Percentiles rank a stretch among this genome's conserved stretches.
phyloP scores from a whole-genome alignment of 2,797 vertebrate species.

The Menidia menidia region DNA sequence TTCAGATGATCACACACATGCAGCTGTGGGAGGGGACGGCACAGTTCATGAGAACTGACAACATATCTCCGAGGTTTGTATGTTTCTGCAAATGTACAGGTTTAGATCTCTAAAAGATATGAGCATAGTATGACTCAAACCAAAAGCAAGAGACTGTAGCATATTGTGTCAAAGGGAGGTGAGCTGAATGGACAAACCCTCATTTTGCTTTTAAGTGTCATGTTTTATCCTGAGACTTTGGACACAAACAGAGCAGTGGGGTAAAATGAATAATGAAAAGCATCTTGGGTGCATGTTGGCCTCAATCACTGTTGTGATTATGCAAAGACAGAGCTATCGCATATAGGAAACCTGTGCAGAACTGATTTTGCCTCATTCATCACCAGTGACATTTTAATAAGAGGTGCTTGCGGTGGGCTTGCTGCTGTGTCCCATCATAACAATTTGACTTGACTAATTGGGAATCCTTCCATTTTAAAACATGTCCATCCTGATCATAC shows the following conservation, averaged over 20 bases:
- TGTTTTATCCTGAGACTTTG: slow-evolving; percentile 35
- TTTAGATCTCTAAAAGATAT: slow-evolving; percentile 48
- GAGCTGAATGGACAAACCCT: slow-evolving; percentile 46
- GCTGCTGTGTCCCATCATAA: slow-evolving; percentile 59
- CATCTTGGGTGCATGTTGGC: slow-evolving; percentile 44
- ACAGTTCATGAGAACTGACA: slow-evolving; percentile 13
- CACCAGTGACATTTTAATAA: slow-evolving; percentile 78
- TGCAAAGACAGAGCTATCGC: slow-evolving; percentile 44
- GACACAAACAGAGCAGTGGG: slow-evolving; percentile 38
- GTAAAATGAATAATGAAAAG: slow-evolving; percentile 63
- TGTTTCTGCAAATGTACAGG: slow-evolving; percentile 35
- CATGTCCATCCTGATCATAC: slow-evolving; percentile 48
- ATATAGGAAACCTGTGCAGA: slow-evolving; percentile 32
- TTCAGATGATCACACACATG: slow-evolving; percentile 10
- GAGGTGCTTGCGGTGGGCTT: slow-evolving; percentile 49
- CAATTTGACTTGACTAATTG: slow-evolving; percentile 66
- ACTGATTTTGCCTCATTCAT: slow-evolving; percentile 70
- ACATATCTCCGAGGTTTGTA: slow-evolving; percentile 39
- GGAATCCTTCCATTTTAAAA: slow-evolving; percentile 45
- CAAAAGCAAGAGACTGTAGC: slow-evolving; percentile 26
- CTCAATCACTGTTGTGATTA: slow-evolving; percentile 56
- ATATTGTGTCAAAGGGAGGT: slow-evolving; percentile 38
- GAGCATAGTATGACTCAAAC: slow-evolving; percentile 59
- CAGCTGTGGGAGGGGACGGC: slow-evolving; percentile 1
- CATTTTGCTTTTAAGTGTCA: slow-evolving; percentile 12